A percentile compares a stretch with the other conserved stretches of the same genome.
Evolutionary conservation across 2,888 invertebrate species (phyloP).

Genomic region (Phoenoteleia sp.): DNA sequence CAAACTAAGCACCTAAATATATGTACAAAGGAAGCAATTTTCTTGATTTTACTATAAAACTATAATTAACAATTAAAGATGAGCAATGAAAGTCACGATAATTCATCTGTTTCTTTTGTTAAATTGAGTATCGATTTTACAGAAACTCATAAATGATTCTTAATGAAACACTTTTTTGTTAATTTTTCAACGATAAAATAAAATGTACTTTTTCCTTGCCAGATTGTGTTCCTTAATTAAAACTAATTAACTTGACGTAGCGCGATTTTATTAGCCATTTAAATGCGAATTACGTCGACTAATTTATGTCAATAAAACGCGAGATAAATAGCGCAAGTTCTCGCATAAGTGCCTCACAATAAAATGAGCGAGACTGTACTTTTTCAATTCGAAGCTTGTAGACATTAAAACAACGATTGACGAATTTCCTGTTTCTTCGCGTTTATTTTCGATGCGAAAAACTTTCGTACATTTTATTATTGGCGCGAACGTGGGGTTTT

Average conservation of each 20-base stretch:
- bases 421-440: slow-evolving; percentile 8
- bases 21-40: too few species aligned
- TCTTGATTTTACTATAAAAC: too few species aligned
- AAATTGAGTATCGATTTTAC: not conserved
- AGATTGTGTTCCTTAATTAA: slow-evolving; percentile 11
- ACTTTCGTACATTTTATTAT: slow-evolving; percentile 41
- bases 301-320: slow-evolving; percentile 29
- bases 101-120: not conserved
- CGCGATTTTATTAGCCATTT: slow-evolving; percentile 1
- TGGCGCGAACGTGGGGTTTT: slow-evolving; percentile 26
- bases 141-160: not conserved
- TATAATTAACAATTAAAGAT: too few species aligned
- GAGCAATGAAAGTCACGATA: not conserved
- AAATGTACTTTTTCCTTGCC: not conserved
- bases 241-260: not conserved
- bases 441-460: not conserved
- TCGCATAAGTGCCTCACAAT: slow-evolving; percentile 4
- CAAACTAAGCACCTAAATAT: too few species aligned
- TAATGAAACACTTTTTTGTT: not conserved
- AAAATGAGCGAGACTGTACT: not conserved
- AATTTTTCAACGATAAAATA: not conserved
- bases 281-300: not conserved
- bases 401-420: slow-evolving; percentile 24
- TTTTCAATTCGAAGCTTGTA: slow-evolving; percentile 18
- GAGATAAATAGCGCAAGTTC: slow-evolving; percentile 20